Evolutionary conservation across 2,797 vertebrate species (phyloP).

Genomic region (Otolemur crassicaudatus): DNA sequence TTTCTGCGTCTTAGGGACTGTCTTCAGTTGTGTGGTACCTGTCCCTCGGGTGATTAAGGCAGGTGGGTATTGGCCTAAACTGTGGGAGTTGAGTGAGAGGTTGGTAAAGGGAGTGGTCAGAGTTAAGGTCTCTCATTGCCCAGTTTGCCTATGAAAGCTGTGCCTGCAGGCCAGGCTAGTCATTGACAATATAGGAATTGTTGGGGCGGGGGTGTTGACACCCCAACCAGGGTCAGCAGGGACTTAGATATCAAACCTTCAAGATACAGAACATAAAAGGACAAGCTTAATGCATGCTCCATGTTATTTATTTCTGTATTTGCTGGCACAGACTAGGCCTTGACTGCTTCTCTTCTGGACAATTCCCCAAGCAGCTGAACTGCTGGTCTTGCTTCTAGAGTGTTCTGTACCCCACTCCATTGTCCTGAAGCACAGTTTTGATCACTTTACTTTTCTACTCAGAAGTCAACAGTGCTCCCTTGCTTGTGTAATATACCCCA

Average conservation of each 20-base stretch:
- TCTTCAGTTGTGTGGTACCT: neutral
- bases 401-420: neutral
- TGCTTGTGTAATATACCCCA: neutral
- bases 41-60: neutral
- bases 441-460: constrained; percentile 10
- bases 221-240: neutral
- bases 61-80: neutral
- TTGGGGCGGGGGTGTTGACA: neutral
- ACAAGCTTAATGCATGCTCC: neutral
- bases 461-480: neutral
- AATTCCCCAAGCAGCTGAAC: neutral
- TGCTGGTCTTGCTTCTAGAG: neutral
- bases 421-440: constrained; percentile 21
- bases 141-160: neutral
- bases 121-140: neutral
- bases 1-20: neutral
- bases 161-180: neutral
- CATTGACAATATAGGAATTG: neutral
- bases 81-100: neutral
- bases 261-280: constrained; percentile 33
- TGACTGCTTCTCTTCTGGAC: neutral
- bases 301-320: constrained; percentile 1
- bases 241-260: neutral
- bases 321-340: neutral
- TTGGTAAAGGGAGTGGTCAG: neutral